These are phyloP conservation scores for Antennarius striatus DNA, from an alignment of 2,113 vertebrate species.

Conservation along the genomic window DNA sequence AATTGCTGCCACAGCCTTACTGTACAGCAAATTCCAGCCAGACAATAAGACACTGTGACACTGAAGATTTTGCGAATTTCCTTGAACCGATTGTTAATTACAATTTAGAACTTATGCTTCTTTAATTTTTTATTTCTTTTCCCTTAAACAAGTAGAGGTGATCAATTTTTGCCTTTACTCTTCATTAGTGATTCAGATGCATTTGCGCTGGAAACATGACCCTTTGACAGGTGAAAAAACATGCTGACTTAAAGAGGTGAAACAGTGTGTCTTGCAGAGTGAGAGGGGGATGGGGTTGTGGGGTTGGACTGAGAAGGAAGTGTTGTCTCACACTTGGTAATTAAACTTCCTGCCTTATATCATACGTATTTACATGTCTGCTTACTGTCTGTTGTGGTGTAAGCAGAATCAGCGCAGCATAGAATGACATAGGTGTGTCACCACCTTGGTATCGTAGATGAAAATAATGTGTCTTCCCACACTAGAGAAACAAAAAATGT, in stretches of 20 bases:
- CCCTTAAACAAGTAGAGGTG: no score
- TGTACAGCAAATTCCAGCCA: no score
- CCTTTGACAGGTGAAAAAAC: conserved; percentile 43
- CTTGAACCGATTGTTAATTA: no score
- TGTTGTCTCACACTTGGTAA: conserved; percentile 34
- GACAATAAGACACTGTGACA: no score
- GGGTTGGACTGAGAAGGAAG: conserved; percentile 40
- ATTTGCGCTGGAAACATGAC: conserved; percentile 23
- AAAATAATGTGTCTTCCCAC: conserved; percentile 11
- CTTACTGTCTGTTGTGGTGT: conserved; percentile 14
- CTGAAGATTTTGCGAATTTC: no score
- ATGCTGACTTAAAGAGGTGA: conserved; percentile 3
- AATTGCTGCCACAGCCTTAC: no score
- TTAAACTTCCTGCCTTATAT: conserved; percentile 45
- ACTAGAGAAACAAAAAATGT: conserved; percentile 22
- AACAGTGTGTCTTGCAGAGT: background rate
- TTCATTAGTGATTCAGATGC: background rate
- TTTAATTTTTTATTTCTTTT: no score
- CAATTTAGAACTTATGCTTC: no score
- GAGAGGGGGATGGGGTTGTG: conserved; percentile 39
- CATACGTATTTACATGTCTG: conserved; percentile 16
- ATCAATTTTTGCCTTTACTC: background rate
- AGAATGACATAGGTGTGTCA: conserved; percentile 3
- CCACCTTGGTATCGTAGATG: background rate
- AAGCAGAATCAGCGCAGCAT: background rate